phyloP scores from a whole-genome alignment of 2,797 vertebrate genomes.

The Cirrhinus mrigala region DNA sequence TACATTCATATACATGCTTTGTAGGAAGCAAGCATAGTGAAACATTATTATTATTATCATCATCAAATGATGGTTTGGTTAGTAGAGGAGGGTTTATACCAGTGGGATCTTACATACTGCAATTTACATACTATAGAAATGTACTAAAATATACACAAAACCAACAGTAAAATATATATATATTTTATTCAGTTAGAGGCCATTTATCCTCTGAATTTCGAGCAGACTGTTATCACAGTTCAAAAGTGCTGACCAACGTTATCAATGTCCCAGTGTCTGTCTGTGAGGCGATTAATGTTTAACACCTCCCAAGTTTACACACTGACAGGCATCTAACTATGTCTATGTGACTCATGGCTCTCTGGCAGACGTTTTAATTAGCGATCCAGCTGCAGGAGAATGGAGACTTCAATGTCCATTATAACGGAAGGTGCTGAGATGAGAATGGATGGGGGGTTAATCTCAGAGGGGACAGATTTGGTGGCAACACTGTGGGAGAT shows the following conservation, averaged over 20 bases:
- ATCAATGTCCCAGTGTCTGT: slow-evolving; percentile 27
- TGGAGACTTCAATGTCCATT: slow-evolving; percentile 50
- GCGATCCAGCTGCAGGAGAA: slow-evolving; percentile 40
- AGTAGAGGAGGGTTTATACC: no score
- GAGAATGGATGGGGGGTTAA: not conserved
- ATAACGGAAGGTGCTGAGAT: slow-evolving; percentile 42
- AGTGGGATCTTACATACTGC: not conserved
- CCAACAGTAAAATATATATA: not conserved
- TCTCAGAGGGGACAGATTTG: slow-evolving; percentile 11
- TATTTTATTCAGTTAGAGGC: not conserved
- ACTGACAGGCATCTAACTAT: not conserved
- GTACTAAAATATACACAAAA: not conserved
- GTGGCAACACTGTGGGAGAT: not conserved
- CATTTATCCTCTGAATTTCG: slow-evolving; percentile 3
- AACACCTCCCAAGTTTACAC: slow-evolving; percentile 33
- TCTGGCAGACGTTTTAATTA: slow-evolving; percentile 53
- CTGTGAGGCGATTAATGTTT: slow-evolving; percentile 35
- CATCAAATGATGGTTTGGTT: no score
- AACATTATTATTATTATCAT: no score
- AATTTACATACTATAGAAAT: not conserved
- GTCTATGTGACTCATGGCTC: slow-evolving; percentile 37
- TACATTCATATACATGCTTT: not conserved
- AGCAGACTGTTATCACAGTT: slow-evolving; percentile 13
- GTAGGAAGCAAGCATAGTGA: not conserved
- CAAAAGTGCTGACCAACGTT: slow-evolving; percentile 22